Base-by-base conservation (phyloP, 1,140 invertebrate genomes). In the Augochlora pura region DNA sequence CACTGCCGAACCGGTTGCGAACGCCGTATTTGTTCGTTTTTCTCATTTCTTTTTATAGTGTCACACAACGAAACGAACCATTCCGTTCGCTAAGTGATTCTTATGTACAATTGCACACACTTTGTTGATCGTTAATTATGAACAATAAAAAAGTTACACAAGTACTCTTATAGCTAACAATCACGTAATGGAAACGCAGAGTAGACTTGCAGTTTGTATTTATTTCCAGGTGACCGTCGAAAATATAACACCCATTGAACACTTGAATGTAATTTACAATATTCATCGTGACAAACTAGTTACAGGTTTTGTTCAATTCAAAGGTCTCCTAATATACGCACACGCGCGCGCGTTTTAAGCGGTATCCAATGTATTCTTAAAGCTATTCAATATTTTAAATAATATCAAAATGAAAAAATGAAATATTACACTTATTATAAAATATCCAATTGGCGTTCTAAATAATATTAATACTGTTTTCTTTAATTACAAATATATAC, bases 401-500 rank as follows among this genome's bases (percentile, higher is more conserved):
- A 32, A 68, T 6, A n/a, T 21, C 16, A 21, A 80, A 62, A 54
- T 80, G 18, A 67, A 32, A 62, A 68, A 68, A 66, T 39, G 71
- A 80, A 65, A 49, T 67, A 25, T 75, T 73, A 64, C 57, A 73
- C 0, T 65, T 57, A 57, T 59, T 39, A 67, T 21, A 39, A 75
- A 63, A 75, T 62, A 39, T 76, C 23, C 46, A 67, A 75, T 75
- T 54, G 21, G 38, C 25, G 49, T 42, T 62, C 46, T 52, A 80
- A 76, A 76, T 62, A 68, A 68, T 80, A 80, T 67, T 75, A 75
- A 75, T 68, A 80, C 72, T 80, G 57, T 68, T 67, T 68, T 80
- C 9, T 46, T 14, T 66, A 75, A 70, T 63, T 67, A 60, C 38
- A 68, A 32, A n/a, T 57, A 64, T 73, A 49, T 52, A 54, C 52